These are phyloP conservation scores for Falco peregrinus DNA, from an alignment of 2,797 vertebrate species.

Conservation along the genomic window DNA sequence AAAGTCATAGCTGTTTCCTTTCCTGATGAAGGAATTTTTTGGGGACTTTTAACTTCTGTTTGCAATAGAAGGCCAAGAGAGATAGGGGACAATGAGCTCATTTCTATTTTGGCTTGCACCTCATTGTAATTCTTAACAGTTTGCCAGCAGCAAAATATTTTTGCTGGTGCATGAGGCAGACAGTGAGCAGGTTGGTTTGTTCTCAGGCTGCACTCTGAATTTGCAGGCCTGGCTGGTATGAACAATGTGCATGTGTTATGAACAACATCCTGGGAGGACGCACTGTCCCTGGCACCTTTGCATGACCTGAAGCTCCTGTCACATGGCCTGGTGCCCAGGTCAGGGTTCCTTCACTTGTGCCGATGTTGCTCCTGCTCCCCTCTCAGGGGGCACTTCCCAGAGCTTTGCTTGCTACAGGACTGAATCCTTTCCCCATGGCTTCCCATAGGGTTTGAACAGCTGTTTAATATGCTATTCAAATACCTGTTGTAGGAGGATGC, in stretches of 20 bases:
- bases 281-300: accelerated
- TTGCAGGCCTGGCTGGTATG: background rate
- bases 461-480: background rate
- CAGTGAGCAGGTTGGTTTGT: background rate
- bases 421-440: background rate
- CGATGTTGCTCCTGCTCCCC: background rate
- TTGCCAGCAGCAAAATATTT: background rate
- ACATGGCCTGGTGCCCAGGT: background rate
- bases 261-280: background rate
- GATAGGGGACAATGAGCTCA: background rate
- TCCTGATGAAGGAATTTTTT: background rate
- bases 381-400: background rate
- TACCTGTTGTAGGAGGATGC: background rate
- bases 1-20: slow-evolving; percentile 1
- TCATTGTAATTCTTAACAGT: background rate
- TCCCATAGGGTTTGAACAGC: background rate
- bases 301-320: background rate
- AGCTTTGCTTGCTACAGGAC: background rate
- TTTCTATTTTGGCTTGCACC: background rate
- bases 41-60: background rate
- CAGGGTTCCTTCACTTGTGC: background rate
- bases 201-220: background rate
- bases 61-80: background rate
- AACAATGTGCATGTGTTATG: background rate
- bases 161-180: background rate